These are phyloP conservation scores for Pterostichus madidus DNA, from an alignment of 2,888 invertebrate species.

Conservation along the genomic window DNA sequence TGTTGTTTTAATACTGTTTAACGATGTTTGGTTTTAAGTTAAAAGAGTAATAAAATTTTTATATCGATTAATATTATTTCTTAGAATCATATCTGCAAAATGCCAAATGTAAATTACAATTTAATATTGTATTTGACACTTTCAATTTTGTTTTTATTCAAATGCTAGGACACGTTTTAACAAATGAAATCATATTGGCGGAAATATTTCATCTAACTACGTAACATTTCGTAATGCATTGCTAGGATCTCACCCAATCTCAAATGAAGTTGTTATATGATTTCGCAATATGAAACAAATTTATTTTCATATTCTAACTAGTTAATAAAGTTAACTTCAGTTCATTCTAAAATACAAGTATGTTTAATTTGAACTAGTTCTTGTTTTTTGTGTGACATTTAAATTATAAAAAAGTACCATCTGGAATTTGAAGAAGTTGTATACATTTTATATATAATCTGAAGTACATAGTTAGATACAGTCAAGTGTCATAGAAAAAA, in stretches of 20 bases:
- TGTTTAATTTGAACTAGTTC: not conserved
- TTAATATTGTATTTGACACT: not conserved
- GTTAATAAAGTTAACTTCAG: not conserved
- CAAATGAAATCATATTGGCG: too few relatives aligned
- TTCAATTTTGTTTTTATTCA: not conserved
- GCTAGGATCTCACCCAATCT: conserved; percentile 1
- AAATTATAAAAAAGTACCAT: too few relatives aligned
- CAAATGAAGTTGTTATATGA: not conserved
- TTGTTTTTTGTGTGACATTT: conserved; percentile 4
- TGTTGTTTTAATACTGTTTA: not conserved
- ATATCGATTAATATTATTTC: conserved; percentile 28
- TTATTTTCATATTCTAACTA: not conserved
- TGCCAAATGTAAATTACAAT: not conserved
- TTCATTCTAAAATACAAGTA: not conserved
- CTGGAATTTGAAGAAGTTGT: not conserved
- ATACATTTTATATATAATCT: conserved; percentile 7
- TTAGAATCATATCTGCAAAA: not conserved
- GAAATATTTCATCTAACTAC: not conserved
- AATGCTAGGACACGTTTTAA: too few relatives aligned
- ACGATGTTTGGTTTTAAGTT: not conserved
- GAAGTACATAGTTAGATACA: not conserved
- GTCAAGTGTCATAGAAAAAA: not conserved
- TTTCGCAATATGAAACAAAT: conserved; percentile 21
- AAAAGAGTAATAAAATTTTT: conserved; percentile 16
- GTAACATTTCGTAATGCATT: conserved; percentile 15